Evolutionary conservation across 2,888 invertebrate genomes (phyloP).

Genomic region (Lampropteryx suffumata): DNA sequence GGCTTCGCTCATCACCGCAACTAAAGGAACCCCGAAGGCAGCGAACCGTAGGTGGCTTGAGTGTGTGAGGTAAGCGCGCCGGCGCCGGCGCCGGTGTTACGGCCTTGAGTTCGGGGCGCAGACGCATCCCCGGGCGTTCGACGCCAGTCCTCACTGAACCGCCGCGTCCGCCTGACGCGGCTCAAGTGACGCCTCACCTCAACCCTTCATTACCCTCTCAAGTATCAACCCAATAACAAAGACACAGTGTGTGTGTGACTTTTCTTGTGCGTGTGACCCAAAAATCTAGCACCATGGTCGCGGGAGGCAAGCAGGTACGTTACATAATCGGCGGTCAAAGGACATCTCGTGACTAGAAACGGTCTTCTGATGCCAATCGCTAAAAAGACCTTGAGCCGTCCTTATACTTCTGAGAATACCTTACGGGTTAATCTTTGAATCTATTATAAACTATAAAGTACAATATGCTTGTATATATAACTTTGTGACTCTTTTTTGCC

Average conservation of each 20-base stretch:
- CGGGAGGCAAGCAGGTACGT: conserved; percentile 81
- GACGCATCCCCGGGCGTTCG: conserved; percentile 53
- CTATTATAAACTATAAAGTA: not conserved
- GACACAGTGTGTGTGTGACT: conserved; percentile 58
- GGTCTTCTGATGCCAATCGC: conserved; percentile 12
- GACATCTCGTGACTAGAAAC: conserved; percentile 37
- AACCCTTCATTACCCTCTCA: conserved; percentile 35
- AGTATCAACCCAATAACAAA: no score
- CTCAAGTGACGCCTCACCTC: conserved; percentile 53
- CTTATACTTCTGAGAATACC: conserved; percentile 6
- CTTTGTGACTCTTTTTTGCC: no score
- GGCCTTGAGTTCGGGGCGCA: conserved; percentile 56
- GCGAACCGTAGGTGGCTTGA: conserved; percentile 35
- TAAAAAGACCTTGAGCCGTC: conserved; percentile 17
- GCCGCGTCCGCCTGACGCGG: conserved; percentile 80
- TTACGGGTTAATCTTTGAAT: not conserved
- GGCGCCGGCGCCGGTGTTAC: conserved; percentile 34
- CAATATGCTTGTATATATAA: no score
- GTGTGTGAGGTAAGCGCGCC: conserved; percentile 45
- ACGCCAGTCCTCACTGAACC: conserved; percentile 72
- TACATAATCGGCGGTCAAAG: conserved; percentile 39
- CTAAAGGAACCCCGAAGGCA: conserved; percentile 32
- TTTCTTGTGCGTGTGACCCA: conserved; percentile 60
- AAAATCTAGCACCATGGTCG: conserved; percentile 70
- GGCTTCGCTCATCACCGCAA: conserved; percentile 12